Evolutionary conservation across 2,888 invertebrate genomes (phyloP).

Genomic region (Cabera pusaria): DNA sequence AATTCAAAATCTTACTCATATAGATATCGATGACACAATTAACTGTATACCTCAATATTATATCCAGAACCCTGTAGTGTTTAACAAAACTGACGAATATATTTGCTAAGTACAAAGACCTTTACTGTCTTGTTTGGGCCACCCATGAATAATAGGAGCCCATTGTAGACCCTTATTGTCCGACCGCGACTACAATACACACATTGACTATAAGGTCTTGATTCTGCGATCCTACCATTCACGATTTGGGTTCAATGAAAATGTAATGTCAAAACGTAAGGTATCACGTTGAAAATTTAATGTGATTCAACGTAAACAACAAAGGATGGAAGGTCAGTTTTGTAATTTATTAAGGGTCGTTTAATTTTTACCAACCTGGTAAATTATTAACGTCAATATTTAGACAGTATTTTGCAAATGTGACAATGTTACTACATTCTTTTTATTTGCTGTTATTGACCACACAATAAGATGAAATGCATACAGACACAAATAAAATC

Average conservation of each 20-base stretch:
- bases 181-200: constrained; percentile 52
- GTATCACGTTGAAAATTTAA: constrained; percentile 30
- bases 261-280: constrained; percentile 21
- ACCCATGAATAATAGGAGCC: constrained; percentile 66
- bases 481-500: no score
- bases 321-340: constrained; percentile 12
- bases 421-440: no score
- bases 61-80: constrained; percentile 42
- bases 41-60: constrained; percentile 13
- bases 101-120: constrained; percentile 56
- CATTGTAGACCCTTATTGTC: constrained; percentile 46
- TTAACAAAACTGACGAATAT: constrained; percentile 62
- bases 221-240: constrained; percentile 46
- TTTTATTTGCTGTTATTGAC: no score
- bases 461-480: no score
- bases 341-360: constrained; percentile 13
- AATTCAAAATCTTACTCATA: background rate
- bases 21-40: constrained; percentile 14
- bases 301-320: constrained; percentile 22
- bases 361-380: no score
- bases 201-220: constrained; percentile 54
- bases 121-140: constrained; percentile 50
- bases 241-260: constrained; percentile 36
- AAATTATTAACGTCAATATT: no score
- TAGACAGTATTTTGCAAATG: no score